A percentile compares a stretch with the other conserved stretches of the same genome.
Conservation (phyloP, 2,113 vertebrate genomes). For the Rhabdomys dilectus region DNA sequence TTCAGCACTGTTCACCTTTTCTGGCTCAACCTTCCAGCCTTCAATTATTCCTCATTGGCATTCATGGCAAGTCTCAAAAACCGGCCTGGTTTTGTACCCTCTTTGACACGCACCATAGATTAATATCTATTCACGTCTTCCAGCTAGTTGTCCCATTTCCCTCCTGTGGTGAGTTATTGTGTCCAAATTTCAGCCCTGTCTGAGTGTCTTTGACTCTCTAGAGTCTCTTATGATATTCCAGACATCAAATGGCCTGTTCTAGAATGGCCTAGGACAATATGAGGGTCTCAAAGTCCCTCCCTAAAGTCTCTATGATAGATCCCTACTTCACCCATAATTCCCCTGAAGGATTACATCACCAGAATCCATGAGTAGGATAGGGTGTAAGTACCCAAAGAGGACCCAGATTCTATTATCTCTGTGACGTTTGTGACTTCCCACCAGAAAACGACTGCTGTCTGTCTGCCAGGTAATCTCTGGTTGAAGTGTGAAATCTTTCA, state of each 20-base stretch:
- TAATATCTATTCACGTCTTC: neutral
- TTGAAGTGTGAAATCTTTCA: neutral
- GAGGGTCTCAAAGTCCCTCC: neutral
- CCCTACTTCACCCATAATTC: neutral
- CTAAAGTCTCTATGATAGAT: neutral
- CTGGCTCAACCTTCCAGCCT: neutral
- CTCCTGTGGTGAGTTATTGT: neutral
- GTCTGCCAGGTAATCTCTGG: neutral
- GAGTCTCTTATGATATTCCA: neutral
- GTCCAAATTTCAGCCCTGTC: neutral
- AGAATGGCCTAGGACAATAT: neutral
- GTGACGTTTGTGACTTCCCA: neutral
- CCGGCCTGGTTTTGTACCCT: neutral
- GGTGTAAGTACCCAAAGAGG: no score
- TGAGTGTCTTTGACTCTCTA: neutral
- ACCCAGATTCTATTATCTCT: neutral
- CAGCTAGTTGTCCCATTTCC: neutral
- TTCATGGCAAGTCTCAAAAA: neutral
- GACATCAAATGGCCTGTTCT: neutral
- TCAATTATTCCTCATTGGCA: neutral
- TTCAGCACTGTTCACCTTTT: neutral
- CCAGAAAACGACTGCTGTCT: neutral
- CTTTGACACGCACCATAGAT: neutral
- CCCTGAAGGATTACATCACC: no score
- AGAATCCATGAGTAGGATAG: neutral